phyloP scores from a whole-genome alignment of 2,113 vertebrate genomes.

The Pygoscelis antarcticus region DNA sequence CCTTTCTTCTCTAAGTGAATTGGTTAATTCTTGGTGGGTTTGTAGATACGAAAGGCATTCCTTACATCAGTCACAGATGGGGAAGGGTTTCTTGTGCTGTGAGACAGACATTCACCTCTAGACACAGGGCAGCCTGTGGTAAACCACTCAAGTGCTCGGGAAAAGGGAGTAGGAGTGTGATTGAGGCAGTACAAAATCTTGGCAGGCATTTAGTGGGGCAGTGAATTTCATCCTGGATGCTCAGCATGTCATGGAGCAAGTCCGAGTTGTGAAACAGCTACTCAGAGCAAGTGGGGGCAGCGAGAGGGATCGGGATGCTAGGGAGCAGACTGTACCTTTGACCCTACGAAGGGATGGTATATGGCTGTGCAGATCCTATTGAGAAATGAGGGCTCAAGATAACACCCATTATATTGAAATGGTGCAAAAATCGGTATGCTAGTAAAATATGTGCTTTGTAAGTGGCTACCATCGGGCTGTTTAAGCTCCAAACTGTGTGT shows the following conservation, averaged over 20 bases:
- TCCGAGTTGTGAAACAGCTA: background rate
- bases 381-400: background rate
- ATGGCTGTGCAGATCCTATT: background rate
- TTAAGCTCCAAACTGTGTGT: background rate
- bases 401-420: background rate
- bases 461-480: background rate
- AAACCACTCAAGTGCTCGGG: background rate
- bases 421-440: background rate
- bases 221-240: background rate
- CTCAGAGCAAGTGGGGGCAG: background rate
- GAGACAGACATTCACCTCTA: background rate
- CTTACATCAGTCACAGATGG: slow-evolving; percentile 39
- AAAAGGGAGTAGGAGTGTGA: background rate
- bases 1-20: slow-evolving; percentile 43
- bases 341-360: background rate
- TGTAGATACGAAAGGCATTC: background rate
- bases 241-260: background rate
- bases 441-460: background rate
- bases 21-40: slow-evolving; percentile 24
- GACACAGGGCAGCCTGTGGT: slow-evolving; percentile 25
- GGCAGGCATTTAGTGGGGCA: background rate
- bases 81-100: background rate
- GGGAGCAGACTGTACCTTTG: background rate
- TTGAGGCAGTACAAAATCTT: background rate
- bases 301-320: background rate